Conservation (phyloP, 2,113 vertebrate species). For the Gila orcuttii region DNA sequence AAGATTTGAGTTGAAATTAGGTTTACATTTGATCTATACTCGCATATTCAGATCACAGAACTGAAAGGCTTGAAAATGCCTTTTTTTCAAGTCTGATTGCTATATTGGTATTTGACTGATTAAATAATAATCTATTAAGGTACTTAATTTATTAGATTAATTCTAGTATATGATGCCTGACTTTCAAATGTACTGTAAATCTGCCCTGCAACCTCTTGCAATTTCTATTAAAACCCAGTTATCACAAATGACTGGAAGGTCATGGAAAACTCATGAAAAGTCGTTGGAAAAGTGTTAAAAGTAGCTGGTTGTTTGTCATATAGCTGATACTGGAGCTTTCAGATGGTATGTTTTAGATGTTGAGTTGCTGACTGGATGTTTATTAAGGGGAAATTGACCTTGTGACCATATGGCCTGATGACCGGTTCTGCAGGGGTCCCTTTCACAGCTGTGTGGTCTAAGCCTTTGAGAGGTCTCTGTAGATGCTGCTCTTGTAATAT, state of each 20-base stretch:
- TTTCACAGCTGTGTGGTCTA: constrained; percentile 14
- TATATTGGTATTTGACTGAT: too few relatives aligned
- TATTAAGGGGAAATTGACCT: constrained; percentile 3
- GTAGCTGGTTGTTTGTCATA: background rate
- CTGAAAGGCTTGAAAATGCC: background rate
- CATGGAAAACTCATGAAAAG: background rate
- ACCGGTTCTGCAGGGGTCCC: background rate
- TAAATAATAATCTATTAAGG: too few relatives aligned
- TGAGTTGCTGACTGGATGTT: background rate
- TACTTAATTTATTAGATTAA: background rate
- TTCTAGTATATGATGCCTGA: background rate
- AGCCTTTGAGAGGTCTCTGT: constrained; percentile 28
- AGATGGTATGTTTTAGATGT: background rate
- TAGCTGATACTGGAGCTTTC: background rate
- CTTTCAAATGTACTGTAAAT: background rate
- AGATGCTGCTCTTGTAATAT: background rate
- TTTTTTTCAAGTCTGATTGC: too few relatives aligned
- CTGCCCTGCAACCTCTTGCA: background rate
- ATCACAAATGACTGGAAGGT: background rate
- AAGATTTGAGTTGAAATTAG: constrained; percentile 2
- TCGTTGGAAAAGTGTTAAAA: background rate
- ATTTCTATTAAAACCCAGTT: background rate
- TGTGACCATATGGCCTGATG: constrained; percentile 20
- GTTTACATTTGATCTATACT: background rate
- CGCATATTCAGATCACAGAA: background rate